Conservation (phyloP, 2,888 invertebrate genomes). For the Antheraea yamamai region DNA sequence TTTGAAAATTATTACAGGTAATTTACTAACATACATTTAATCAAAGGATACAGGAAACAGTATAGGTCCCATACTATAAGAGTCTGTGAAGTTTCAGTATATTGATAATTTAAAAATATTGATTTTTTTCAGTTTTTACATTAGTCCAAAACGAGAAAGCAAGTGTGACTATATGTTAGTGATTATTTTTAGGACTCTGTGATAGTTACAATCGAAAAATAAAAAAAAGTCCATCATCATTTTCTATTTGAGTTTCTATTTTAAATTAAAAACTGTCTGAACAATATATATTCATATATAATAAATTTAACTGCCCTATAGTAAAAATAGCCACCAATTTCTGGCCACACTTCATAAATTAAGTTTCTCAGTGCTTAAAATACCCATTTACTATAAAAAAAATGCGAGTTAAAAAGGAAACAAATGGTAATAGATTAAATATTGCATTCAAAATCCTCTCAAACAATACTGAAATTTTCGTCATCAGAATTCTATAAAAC, state of each 20-base stretch:
- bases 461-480: not conserved
- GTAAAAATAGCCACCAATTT: not conserved
- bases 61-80: too few species aligned
- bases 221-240: not conserved
- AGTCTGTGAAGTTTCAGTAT: not conserved
- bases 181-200: not conserved
- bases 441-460: not conserved
- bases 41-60: too few species aligned
- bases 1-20: not conserved
- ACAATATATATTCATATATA: too few species aligned
- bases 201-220: not conserved
- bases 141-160: not conserved
- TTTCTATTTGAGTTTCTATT: not conserved
- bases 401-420: not conserved
- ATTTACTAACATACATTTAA: not conserved
- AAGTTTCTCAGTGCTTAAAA: not conserved
- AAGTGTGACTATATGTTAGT: not conserved
- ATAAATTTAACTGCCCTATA: not conserved
- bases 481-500: not conserved
- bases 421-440: not conserved
- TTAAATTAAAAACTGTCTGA: not conserved
- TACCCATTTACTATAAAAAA: not conserved
- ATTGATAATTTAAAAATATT: not conserved
- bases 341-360: not conserved
- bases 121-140: not conserved